phyloP scores from a whole-genome alignment of 2,113 vertebrate species.

The Psittacula cyanocephala region DNA sequence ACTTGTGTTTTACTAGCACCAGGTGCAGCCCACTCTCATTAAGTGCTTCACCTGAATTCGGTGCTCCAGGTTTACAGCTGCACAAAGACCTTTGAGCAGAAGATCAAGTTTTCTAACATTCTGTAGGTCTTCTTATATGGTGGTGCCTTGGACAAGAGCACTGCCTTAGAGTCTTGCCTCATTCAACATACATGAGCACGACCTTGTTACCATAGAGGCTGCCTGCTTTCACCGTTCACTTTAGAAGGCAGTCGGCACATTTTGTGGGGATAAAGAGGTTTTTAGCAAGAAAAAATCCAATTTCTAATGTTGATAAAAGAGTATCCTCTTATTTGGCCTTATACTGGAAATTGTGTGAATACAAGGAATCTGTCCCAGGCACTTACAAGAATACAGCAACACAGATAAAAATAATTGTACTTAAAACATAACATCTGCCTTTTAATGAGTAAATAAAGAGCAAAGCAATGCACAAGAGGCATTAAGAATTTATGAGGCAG shows the following conservation, averaged over 20 bases:
- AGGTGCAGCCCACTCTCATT: background rate
- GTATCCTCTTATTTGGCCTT: background rate
- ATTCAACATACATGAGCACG: fast-evolving
- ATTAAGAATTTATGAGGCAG: background rate
- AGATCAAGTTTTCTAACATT: background rate
- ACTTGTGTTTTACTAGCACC: background rate
- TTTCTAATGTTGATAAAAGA: background rate
- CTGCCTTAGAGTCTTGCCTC: background rate
- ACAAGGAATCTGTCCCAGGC: background rate
- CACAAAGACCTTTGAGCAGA: background rate
- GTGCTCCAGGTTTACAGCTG: background rate
- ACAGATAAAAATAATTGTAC: background rate
- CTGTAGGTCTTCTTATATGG: fast-evolving
- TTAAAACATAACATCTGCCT: background rate
- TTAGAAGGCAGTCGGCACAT: background rate
- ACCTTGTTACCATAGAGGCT: background rate
- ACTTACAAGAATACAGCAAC: background rate
- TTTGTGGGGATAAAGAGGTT: background rate
- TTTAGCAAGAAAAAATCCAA: background rate
- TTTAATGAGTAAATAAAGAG: background rate
- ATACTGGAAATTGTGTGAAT: background rate
- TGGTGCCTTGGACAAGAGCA: background rate
- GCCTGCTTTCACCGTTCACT: background rate
- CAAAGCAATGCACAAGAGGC: background rate
- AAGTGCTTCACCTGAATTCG: background rate